Base-by-base conservation (phyloP, 2,888 invertebrate species). In the Leptinotarsa peninsularis region DNA sequence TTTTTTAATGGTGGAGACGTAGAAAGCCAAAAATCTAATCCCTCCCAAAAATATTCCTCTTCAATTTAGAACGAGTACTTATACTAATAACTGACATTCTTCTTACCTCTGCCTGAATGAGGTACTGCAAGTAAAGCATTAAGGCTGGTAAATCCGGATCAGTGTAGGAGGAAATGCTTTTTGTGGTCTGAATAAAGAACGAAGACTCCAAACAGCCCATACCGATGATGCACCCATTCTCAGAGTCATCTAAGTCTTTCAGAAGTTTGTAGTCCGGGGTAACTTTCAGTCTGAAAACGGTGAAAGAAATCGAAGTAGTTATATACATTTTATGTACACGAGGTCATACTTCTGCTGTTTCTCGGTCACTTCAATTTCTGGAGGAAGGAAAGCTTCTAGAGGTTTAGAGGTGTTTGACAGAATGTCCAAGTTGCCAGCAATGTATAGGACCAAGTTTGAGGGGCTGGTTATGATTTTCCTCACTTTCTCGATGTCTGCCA, bases 141-240 rank as follows among this genome's bases (percentile, higher is more conserved):
- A 97, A 89, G 69, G 95, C 92, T 14, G 96, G 93, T 54, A 94
- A 87, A 84, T 94, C 93, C 1, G 91, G 88, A 85, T 92, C 88
- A 67, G 89, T 88, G 85, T 91, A 92, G 27, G 93, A 92, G 3
- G 87, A 90, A 73, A 95, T 92, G 71, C 93, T 92, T 23, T 92
- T 92, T 21, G 92, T 90, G 33, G 92, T 89, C 87, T 94, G 94
- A 76, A 90, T 90, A 76, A 95, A 89, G 89, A 92, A 96, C 4
- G 93, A 91, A 0, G 95, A 94, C 89, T 97, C 96, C 80, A 95
- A 91, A 72, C 95, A 94, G 56, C 95, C 96, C 84, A 96, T 91
- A 49, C 96, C 96, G 74, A 94, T 91, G 81, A 95, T 91, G 85
- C 93, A 92, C 66, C 93, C 93, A 88, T 80, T 90, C 85, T 76